Conservation (phyloP, 2,113 vertebrate species). For the Nothoprocta perdicaria region DNA sequence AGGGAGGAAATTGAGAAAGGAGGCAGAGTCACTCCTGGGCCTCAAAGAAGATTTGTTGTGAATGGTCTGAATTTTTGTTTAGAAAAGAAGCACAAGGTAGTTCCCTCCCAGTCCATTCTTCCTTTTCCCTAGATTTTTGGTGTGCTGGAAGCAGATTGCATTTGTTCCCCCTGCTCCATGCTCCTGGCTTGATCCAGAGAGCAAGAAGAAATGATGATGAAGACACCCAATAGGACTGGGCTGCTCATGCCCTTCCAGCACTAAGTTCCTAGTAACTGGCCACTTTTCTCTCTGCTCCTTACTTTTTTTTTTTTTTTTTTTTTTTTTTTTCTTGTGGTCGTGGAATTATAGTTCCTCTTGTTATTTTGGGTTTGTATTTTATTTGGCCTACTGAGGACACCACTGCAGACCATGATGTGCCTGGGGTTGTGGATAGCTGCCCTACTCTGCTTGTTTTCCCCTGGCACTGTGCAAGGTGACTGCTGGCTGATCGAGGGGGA, state of each 20-base stretch:
- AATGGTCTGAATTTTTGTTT: not conserved
- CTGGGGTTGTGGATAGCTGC: slow-evolving; percentile 76
- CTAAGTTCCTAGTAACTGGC: slow-evolving; percentile 13
- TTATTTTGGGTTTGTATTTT: not conserved
- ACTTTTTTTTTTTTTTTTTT: slow-evolving; percentile 25
- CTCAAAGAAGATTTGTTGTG: slow-evolving; percentile 19
- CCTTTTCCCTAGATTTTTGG: not conserved
- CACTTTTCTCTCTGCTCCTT: not conserved
- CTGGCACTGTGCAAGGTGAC: slow-evolving; percentile 82
- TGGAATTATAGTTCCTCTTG: not conserved
- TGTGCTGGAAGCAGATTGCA: slow-evolving; percentile 17
- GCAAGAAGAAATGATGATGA: slow-evolving; percentile 64
- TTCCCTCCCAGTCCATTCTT: not conserved
- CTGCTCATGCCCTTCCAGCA: slow-evolving; percentile 23
- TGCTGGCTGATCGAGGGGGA: slow-evolving; percentile 99
- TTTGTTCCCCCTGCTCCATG: not conserved
- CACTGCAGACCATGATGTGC: slow-evolving; percentile 75
- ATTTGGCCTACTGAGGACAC: slow-evolving; percentile 3
- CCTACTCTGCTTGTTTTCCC: slow-evolving; percentile 80
- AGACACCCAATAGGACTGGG: slow-evolving; percentile 64
- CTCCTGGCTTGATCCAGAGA: slow-evolving; percentile 25
- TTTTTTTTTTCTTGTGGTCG: slow-evolving; percentile 21
- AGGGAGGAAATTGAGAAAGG: not conserved
- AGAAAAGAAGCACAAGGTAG: slow-evolving; percentile 68
- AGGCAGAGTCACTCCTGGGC: not conserved